Percentiles rank a stretch among this genome's conserved stretches.
Conservation (phyloP, 2,113 vertebrate genomes). For the Tinamus guttatus region DNA sequence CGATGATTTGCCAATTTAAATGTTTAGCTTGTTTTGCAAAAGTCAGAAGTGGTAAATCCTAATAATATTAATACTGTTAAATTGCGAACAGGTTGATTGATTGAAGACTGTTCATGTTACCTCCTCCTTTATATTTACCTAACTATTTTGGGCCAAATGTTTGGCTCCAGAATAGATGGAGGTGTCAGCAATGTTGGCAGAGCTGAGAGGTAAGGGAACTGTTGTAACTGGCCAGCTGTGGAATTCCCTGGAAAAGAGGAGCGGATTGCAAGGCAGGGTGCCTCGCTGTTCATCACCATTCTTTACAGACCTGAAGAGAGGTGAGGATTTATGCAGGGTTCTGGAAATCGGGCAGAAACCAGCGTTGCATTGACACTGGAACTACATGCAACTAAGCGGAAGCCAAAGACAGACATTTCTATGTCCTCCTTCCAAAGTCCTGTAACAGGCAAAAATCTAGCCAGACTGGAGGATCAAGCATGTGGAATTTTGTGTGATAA, state of each 20-base stretch:
- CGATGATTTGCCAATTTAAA: constrained; percentile 51
- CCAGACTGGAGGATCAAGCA: background rate
- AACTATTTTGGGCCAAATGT: background rate
- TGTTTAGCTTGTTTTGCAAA: constrained; percentile 41
- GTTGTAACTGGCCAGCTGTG: background rate
- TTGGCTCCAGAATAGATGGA: background rate
- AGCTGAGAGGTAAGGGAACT: background rate
- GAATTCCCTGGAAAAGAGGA: background rate
- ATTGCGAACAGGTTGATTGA: background rate
- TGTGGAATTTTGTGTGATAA: background rate
- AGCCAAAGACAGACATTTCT: background rate
- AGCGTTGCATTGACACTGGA: background rate
- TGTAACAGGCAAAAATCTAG: background rate
- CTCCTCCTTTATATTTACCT: background rate
- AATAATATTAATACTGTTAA: background rate
- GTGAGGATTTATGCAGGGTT: background rate
- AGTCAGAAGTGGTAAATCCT: constrained; percentile 5
- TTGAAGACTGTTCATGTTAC: background rate
- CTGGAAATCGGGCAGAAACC: constrained; percentile 10
- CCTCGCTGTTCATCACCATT: rapidly evolving
- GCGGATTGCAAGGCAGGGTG: background rate
- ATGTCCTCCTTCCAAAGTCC: background rate
- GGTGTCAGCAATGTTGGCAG: background rate
- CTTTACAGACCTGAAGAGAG: background rate
- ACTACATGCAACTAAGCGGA: background rate